These are phyloP conservation scores for Pomacea canaliculata DNA, from an alignment of 2,888 invertebrate species.

Conservation along the genomic window DNA sequence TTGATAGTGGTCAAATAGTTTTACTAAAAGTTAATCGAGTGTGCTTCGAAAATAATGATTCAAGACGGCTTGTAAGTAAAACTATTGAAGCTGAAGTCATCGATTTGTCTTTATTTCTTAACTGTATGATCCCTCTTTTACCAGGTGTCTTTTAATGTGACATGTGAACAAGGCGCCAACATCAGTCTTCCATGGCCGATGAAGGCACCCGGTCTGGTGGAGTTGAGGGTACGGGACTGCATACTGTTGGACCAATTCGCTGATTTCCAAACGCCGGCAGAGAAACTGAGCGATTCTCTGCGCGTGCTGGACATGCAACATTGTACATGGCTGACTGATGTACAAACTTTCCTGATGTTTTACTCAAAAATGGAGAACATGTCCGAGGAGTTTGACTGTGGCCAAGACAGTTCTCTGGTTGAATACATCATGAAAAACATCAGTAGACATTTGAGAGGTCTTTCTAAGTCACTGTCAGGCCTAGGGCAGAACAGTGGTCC, in stretches of 20 bases:
- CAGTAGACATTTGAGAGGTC: not conserved
- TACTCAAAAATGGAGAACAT: not conserved
- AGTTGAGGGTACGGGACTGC: constrained; percentile 22
- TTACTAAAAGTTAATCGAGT: too few relatives aligned
- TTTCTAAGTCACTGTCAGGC: too few relatives aligned
- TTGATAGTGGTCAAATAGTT: too few relatives aligned
- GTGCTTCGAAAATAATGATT: too few relatives aligned
- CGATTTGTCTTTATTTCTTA: too few relatives aligned
- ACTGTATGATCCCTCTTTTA: too few relatives aligned
- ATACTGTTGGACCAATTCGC: constrained; percentile 24
- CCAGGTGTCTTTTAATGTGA: constrained; percentile 19
- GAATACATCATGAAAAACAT: constrained; percentile 20
- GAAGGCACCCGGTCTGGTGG: constrained; percentile 28
- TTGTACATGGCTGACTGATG: constrained; percentile 19
- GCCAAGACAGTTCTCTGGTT: constrained; percentile 31
- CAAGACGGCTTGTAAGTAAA: too few relatives aligned
- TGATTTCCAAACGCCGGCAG: constrained; percentile 21
- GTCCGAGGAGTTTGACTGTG: constrained; percentile 29
- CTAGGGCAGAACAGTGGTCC: too few relatives aligned
- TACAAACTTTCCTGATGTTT: constrained; percentile 3
- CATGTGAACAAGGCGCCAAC: constrained; percentile 23
- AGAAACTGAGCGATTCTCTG: constrained; percentile 19
- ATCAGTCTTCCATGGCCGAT: constrained; percentile 33
- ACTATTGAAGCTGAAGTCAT: too few relatives aligned
- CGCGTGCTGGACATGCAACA: constrained; percentile 26